Evolutionary conservation across 2,113 vertebrate genomes (phyloP), one percentile per base, ranked within the genome.

Genomic region (Sigmodon hispidus): DNA sequence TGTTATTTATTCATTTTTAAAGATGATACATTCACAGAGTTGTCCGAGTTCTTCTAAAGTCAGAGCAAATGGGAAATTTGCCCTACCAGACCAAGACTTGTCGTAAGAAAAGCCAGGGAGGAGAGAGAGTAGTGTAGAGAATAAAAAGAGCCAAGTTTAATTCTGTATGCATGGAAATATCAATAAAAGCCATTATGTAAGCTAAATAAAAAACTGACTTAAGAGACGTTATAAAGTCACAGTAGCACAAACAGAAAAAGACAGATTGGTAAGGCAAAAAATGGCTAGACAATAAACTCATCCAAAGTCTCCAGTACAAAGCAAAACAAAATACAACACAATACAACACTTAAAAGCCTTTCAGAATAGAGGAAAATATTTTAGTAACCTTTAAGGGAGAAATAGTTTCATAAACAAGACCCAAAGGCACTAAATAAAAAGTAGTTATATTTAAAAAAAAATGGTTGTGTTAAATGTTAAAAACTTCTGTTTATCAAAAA

Each of bases 11-110:
- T 90, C 57, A 92, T 77, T 75, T 94, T 81, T 84, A 50, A 72
- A n/a, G n/a, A 76, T 65, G 59, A 73, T 57, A 57, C 8, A 96
- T 96, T 95, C 67, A 97, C 17, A 61, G 45, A 92, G n/a, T 87
- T 94, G 22, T 57, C 48, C 11, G 72, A 92, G 34, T 61, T 91
- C 52, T 95, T 93, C 61, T 85, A 70, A 95, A 85, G 24, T 88
- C 72, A 73, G 36, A 95, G 81, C 36, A 83, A 91, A 94, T 50
- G 16, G 40, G n/a, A 45, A 48, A 88, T 45, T 13, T 88, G 55
- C 40, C 63, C 90, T 89, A 79, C 13, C 22, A 95, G 57, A 89
- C 19, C n/a, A 97, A 93, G 45, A 95, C 1, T 40, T 87, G 24
- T 43, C 12, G 75, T 75, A 61, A 59, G 69, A 57, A 85, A 17